These are phyloP conservation scores for Bubalus kerabau DNA, from an alignment of 2,113 vertebrate genomes.

Conservation along the genomic window DNA sequence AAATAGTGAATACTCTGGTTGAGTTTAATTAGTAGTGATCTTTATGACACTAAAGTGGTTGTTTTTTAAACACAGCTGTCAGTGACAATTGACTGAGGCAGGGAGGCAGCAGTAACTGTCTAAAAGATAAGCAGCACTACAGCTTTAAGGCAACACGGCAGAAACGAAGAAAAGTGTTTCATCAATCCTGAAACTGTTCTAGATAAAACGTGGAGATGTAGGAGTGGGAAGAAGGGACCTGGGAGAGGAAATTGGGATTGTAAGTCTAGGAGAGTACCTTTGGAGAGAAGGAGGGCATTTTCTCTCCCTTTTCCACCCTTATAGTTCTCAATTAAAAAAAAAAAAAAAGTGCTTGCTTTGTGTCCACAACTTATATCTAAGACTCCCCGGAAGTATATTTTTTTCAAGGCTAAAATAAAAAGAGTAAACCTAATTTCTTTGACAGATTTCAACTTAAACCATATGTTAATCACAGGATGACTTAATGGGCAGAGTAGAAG, in stretches of 20 bases:
- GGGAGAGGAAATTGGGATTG: background rate
- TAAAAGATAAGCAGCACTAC: background rate
- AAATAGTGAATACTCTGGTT: slow-evolving; percentile 30
- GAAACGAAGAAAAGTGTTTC: background rate
- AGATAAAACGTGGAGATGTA: background rate
- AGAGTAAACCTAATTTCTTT: background rate
- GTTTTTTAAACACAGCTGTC: slow-evolving; percentile 39
- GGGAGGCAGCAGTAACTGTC: background rate
- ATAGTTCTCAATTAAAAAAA: background rate
- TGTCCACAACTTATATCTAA: background rate
- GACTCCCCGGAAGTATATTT: background rate
- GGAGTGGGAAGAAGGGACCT: background rate
- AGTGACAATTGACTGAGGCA: background rate
- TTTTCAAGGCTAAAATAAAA: background rate
- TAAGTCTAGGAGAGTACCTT: background rate
- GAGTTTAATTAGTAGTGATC: slow-evolving; percentile 54
- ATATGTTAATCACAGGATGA: background rate
- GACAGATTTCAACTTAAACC: slow-evolving; percentile 4
- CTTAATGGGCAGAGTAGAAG: background rate
- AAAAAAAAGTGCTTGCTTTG: background rate
- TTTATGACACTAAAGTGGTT: slow-evolving; percentile 29
- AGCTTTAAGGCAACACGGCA: background rate
- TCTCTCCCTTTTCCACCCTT: background rate
- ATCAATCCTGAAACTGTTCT: background rate
- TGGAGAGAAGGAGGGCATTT: background rate